Conservation (phyloP, 1,140 invertebrate species). For the Micrasema minimum region DNA sequence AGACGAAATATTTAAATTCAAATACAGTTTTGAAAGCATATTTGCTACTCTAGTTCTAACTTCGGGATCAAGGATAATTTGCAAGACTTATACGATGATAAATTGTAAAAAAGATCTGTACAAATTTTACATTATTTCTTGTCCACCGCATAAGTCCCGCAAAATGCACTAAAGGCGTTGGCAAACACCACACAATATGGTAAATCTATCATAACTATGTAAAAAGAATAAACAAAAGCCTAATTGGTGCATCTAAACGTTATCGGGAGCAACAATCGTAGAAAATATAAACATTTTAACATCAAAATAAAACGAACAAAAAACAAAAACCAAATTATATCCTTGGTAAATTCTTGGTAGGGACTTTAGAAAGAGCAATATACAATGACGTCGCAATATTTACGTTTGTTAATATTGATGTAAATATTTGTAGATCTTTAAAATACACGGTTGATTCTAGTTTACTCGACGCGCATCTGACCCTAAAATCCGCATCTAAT, state of each 20-base stretch:
- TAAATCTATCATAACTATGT: constrained; percentile 27
- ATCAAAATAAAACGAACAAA: not conserved
- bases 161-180: constrained; percentile 11
- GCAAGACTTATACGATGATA: constrained; percentile 10
- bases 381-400: not conserved
- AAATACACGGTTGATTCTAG: no score
- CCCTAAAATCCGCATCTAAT: no score
- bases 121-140: not conserved
- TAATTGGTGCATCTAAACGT: constrained; percentile 39
- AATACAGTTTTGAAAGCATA: constrained; percentile 16
- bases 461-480: no score
- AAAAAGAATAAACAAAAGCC: constrained; percentile 32
- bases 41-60: constrained; percentile 24
- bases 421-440: not conserved
- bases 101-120: not conserved
- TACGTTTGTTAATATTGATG: not conserved
- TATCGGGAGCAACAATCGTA: constrained; percentile 63
- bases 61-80: constrained; percentile 19
- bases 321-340: not conserved
- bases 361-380: not conserved
- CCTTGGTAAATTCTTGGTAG: not conserved
- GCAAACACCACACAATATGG: constrained; percentile 31
- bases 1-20: no score
- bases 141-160: constrained; percentile 7
- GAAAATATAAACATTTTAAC: constrained; percentile 18